Conservation (phyloP, 35 echinoderm and acorn worm species). For the Heliocidaris tuberculata region DNA sequence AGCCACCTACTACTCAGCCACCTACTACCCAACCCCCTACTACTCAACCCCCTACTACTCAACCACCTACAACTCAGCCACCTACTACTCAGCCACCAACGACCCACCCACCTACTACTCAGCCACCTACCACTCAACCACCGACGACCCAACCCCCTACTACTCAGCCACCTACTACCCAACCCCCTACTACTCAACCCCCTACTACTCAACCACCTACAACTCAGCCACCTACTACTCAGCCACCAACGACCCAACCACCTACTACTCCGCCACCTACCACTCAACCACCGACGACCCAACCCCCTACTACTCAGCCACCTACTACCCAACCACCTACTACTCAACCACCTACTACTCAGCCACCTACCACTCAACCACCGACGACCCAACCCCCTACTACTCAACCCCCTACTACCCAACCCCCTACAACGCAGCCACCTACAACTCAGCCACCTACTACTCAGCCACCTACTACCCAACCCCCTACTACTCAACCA, state of each 20-base stretch:
- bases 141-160: neutral
- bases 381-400: neutral
- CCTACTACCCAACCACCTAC: neutral
- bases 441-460: too few relatives aligned
- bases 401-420: neutral
- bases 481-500: too few relatives aligned
- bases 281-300: neutral
- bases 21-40: neutral
- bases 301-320: neutral
- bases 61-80: neutral
- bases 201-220: neutral
- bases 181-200: neutral
- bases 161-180: neutral
- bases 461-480: too few relatives aligned
- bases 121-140: neutral
- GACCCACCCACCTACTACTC: neutral
- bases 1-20: too few relatives aligned
- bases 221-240: neutral
- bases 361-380: neutral
- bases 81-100: neutral
- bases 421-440: too few relatives aligned
- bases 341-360: neutral
- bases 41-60: neutral
- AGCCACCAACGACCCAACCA: neutral
- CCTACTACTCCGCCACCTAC: neutral